Percentiles rank a stretch among this genome's conserved stretches.
phyloP scores from a whole-genome alignment of 1,140 invertebrate genomes.

The Cherax destructor region DNA sequence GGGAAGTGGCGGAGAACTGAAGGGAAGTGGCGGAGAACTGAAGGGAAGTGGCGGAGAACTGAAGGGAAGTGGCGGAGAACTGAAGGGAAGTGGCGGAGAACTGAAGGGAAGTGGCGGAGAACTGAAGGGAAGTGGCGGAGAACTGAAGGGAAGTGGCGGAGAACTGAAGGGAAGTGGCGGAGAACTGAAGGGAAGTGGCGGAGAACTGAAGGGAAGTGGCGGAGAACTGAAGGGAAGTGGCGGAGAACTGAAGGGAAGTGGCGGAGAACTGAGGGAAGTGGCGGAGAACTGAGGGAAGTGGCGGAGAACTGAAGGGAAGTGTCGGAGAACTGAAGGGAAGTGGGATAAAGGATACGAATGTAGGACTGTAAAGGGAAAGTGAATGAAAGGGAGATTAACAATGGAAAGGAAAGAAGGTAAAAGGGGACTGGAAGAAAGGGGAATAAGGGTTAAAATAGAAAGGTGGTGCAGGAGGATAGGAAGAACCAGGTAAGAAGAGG shows the following conservation, averaged over 20 bases:
- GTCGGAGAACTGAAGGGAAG: not conserved
- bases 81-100: not conserved
- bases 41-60: not conserved
- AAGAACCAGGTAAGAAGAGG: too few species aligned
- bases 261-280: too few species aligned
- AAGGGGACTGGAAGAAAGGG: too few species aligned
- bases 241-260: not conserved
- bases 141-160: not conserved
- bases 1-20: too few species aligned
- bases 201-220: not conserved
- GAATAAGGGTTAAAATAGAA: too few species aligned
- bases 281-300: not conserved
- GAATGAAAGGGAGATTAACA: too few species aligned
- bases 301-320: too few species aligned
- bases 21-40: not conserved
- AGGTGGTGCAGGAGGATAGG: too few species aligned
- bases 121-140: not conserved
- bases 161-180: not conserved
- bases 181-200: not conserved
- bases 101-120: not conserved
- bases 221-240: too few species aligned
- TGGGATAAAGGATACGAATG: too few species aligned
- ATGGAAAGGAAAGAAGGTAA: too few species aligned
- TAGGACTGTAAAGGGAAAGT: too few species aligned
- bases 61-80: not conserved